These are phyloP conservation scores for Ceratoteleas bidentatus DNA, from an alignment of 1,140 invertebrate species.

Conservation along the genomic window DNA sequence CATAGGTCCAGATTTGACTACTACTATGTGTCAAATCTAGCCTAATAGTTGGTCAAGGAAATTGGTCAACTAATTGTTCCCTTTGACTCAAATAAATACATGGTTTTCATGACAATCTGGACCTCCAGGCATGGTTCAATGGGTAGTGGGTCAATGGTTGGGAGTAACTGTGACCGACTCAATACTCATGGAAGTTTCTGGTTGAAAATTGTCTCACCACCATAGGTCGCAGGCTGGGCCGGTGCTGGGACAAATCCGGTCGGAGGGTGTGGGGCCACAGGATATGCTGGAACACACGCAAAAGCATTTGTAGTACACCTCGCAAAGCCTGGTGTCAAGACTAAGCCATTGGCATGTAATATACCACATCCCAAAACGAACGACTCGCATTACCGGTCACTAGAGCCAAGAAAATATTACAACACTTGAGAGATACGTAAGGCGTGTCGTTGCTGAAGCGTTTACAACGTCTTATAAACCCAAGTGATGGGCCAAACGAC, in stretches of 20 bases:
- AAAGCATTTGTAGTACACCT: constrained; percentile 39
- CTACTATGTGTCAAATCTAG: no score
- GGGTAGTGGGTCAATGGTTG: no score
- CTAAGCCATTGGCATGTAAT: constrained; percentile 79
- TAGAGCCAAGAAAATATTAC: constrained; percentile 64
- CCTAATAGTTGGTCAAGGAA: no score
- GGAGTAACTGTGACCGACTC: no score
- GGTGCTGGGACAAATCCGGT: constrained; percentile 82
- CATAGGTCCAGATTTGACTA: no score
- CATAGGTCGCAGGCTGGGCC: constrained; percentile 80
- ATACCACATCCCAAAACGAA: constrained; percentile 76
- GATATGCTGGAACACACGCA: constrained; percentile 81
- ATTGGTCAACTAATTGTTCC: no score
- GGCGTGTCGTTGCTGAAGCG: constrained; percentile 68
- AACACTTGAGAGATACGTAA: constrained; percentile 65
- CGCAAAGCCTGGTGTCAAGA: constrained; percentile 45
- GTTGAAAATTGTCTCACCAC: constrained; percentile 76
- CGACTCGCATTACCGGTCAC: constrained; percentile 69
- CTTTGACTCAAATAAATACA: no score
- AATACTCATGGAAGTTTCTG: no score
- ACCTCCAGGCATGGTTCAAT: no score
- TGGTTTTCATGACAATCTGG: no score
- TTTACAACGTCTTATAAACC: constrained; percentile 64
- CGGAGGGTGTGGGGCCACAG: constrained; percentile 81
- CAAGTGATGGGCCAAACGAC: not conserved